These are phyloP conservation scores for Glareola pratincola DNA, from an alignment of 2,113 vertebrate genomes.

Conservation along the genomic window DNA sequence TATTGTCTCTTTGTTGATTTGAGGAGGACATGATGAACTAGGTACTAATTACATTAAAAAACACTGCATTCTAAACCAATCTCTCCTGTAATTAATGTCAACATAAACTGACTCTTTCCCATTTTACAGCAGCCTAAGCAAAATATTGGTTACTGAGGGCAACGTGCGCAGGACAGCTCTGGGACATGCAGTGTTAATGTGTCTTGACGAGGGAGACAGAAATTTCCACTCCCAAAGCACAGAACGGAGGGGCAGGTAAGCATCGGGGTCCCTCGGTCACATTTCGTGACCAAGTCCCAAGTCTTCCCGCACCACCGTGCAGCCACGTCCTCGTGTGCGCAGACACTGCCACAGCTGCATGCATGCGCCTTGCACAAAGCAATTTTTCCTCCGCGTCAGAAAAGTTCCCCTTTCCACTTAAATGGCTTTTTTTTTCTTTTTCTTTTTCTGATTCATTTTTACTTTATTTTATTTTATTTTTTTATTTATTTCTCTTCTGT, in stretches of 20 bases:
- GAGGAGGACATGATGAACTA: slow-evolving; percentile 24
- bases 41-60: slow-evolving; percentile 55
- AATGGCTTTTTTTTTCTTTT: slow-evolving; percentile 69
- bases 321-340: background rate
- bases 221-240: background rate
- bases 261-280: background rate
- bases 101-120: background rate
- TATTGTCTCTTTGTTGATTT: slow-evolving; percentile 48
- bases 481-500: slow-evolving; percentile 91
- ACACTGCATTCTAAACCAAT: slow-evolving; percentile 1
- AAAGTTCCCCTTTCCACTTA: slow-evolving; percentile 78
- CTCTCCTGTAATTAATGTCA: slow-evolving; percentile 14
- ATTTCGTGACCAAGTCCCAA: background rate
- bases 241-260: background rate
- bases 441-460: slow-evolving; percentile 74
- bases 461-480: slow-evolving; percentile 83
- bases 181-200: background rate
- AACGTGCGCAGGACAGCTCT: rapidly evolving
- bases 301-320: background rate
- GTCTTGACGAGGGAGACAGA: background rate
- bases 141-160: background rate
- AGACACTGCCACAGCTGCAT: rapidly evolving
- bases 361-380: slow-evolving; percentile 10
- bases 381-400: slow-evolving; percentile 59
- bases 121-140: background rate